Evolutionary conservation across 2,797 vertebrate species (phyloP), one percentile per base, ranked within the genome.

Genomic region (Danio tinwini): DNA sequence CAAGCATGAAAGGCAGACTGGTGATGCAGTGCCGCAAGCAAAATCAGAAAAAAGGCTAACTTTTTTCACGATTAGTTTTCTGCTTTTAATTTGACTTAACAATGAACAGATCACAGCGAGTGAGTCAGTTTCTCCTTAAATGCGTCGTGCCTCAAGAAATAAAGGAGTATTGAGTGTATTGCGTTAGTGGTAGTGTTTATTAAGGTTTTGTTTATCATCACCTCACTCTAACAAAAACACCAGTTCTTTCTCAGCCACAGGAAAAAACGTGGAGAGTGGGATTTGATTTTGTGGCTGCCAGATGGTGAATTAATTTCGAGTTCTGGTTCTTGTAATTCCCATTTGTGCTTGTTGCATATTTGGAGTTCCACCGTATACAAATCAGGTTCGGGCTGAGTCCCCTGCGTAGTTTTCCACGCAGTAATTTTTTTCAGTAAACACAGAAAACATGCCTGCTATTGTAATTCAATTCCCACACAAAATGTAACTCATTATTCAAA

Each of bases 221-320:
- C 67, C 76, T 70, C 47, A 52, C 65, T 71, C 70, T 70, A 29
- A 70, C n/a, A 70, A 78, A 70, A n/a, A 53, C 56, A 53, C 45
- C 17, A 71, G 76, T 42, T 50, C 40, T 61, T 63, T 78, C 56
- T 53, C 76, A 71, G 56, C 56, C 67, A 70, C 67, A 62, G 39
- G 37, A 71, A 70, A 56, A 45, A 58, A n/a, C 7, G 4, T 29
- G 17, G 47, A 71, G 14, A 52, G 45, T 44, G 76, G 76, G 67
- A 63, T 62, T 78, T 17, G 65, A 70, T 78, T 70, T 14, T 70
- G 67, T 62, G 17, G 47, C 67, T 44, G 76, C 67, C 76, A 71
- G 67, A 78, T 78, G 76, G 76, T 62, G 67, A 78, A 59, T 78
- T 78, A 78, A 78, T 78, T 71, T 63, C 44, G 29, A 71, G 37